Evolutionary conservation across 2,113 vertebrate species (phyloP).

Genomic region (Siniperca chuatsi): DNA sequence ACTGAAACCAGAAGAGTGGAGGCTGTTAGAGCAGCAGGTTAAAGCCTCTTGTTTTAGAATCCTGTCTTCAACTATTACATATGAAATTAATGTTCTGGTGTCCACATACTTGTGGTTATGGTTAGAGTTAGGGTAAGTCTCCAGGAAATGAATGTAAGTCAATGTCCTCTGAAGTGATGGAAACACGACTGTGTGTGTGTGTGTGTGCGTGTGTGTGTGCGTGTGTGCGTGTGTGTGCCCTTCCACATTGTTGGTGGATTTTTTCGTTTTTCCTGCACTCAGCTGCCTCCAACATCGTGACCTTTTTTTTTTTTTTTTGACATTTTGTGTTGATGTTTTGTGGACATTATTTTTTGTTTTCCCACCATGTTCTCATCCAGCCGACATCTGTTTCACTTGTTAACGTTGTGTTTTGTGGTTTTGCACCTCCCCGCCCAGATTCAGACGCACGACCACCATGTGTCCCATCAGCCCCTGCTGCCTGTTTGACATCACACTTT

Average conservation of each 20-base stretch:
- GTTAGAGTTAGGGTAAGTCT: no score
- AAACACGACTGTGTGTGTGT: neutral
- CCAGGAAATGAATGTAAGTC: no score
- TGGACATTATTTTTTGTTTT: neutral
- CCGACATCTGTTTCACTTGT: neutral
- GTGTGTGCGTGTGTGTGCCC: neutral
- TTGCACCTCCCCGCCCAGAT: conserved; percentile 25
- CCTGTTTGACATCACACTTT: conserved; percentile 1
- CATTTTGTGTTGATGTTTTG: conserved; percentile 19
- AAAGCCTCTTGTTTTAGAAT: neutral
- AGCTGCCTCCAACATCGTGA: neutral
- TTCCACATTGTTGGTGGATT: neutral
- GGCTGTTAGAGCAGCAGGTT: neutral
- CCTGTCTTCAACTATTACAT: neutral
- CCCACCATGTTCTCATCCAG: neutral
- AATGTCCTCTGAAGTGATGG: no score
- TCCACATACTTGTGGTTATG: no score
- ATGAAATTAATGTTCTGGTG: no score
- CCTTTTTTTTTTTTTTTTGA: neutral
- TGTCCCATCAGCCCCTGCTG: conserved; percentile 45
- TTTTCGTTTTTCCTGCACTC: neutral
- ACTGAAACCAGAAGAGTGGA: neutral
- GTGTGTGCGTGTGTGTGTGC: neutral
- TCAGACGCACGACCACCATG: neutral
- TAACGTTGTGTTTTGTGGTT: conserved; percentile 42